Percentiles rank a stretch among this genome's conserved stretches.
Evolutionary conservation across 2,888 invertebrate genomes (phyloP).

Genomic region (Amiota communis): DNA sequence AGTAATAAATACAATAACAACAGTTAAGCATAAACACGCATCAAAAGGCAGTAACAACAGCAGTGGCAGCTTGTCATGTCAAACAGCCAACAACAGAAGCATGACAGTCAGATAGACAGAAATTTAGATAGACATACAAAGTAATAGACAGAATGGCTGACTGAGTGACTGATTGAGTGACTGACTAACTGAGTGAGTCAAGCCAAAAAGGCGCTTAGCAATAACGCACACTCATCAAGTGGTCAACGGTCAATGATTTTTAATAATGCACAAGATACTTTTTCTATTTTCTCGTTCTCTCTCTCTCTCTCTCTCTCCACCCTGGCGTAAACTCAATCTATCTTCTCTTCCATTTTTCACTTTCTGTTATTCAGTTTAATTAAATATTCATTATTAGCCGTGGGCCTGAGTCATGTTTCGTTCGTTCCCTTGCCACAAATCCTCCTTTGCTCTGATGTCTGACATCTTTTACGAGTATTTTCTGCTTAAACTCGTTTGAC

Average conservation of each 20-base stretch:
- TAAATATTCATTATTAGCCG: constrained; percentile 22
- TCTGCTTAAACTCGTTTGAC: constrained; percentile 23
- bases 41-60: neutral
- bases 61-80: neutral
- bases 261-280: neutral
- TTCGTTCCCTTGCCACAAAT: neutral
- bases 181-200: too few species aligned
- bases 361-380: constrained; percentile 14
- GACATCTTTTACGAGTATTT: neutral
- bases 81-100: neutral
- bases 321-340: too few species aligned
- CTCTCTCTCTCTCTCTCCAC: too few species aligned
- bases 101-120: neutral
- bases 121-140: too few species aligned
- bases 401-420: neutral
- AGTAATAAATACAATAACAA: too few species aligned
- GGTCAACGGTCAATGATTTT: constrained; percentile 4
- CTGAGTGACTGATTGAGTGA: too few species aligned
- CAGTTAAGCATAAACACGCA: too few species aligned
- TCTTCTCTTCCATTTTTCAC: neutral
- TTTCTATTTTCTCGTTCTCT: too few species aligned
- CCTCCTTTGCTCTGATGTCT: too few species aligned
- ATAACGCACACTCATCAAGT: neutral
- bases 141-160: too few species aligned
- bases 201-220: too few species aligned